Evolutionary conservation across 37 sponge, comb jelly and placozoan species (phyloP).

Genomic region (Theonella swinhoei): DNA sequence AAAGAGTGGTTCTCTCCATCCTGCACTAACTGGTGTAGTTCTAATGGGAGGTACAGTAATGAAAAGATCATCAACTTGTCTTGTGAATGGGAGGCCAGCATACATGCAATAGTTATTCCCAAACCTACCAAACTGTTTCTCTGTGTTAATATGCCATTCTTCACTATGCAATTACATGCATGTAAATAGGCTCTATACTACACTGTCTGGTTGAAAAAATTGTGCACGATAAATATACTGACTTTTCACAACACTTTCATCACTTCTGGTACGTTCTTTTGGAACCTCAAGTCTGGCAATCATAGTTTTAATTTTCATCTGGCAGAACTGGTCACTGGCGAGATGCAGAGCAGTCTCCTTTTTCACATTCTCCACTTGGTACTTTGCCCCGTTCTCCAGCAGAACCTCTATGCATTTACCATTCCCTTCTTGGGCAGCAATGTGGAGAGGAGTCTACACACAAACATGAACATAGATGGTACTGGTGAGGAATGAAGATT

Average conservation of each 20-base stretch:
- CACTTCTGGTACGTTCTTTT: background rate
- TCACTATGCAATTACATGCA: too few species aligned
- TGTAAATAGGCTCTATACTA: too few species aligned
- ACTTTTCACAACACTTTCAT: background rate
- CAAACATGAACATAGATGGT: too few species aligned
- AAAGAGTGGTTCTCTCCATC: background rate
- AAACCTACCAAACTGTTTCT: too few species aligned
- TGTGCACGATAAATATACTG: background rate
- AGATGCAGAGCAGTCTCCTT: slow-evolving; percentile 48
- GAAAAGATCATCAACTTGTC: too few species aligned
- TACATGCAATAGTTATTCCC: too few species aligned
- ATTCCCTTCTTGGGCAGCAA: slow-evolving; percentile 64
- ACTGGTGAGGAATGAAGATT: background rate
- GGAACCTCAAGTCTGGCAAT: background rate
- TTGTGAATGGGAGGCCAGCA: too few species aligned
- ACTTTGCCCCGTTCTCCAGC: slow-evolving; percentile 48
- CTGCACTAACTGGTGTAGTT: background rate
- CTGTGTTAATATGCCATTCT: too few species aligned
- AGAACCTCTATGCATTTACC: slow-evolving; percentile 49
- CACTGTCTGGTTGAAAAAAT: too few species aligned
- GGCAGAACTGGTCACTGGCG: slow-evolving; percentile 38
- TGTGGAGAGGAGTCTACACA: slow-evolving; percentile 79
- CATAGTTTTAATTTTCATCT: too few species aligned
- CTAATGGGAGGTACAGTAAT: too few species aligned
- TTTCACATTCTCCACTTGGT: slow-evolving; percentile 31